A percentile compares a stretch with the other conserved stretches of the same genome.
phyloP scores from a whole-genome alignment of 2,888 invertebrate genomes.

The Temnothorax ravouxi region DNA sequence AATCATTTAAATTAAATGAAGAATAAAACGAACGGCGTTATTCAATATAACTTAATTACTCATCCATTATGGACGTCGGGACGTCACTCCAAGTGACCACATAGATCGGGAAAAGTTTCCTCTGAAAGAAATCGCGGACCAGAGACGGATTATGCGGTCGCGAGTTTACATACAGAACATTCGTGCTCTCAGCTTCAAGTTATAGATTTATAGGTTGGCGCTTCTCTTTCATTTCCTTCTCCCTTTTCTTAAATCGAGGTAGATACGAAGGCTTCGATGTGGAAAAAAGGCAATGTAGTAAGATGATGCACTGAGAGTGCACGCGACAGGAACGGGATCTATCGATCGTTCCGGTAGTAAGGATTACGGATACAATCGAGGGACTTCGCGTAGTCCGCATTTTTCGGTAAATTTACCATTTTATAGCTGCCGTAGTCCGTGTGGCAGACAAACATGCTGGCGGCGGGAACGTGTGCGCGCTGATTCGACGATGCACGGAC shows the following conservation, averaged over 20 bases:
- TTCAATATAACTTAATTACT: conserved; percentile 20
- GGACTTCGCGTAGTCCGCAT: neutral
- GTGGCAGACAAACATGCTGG: conserved; percentile 80
- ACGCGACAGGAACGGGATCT: conserved; percentile 24
- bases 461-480: conserved; percentile 16
- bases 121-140: neutral
- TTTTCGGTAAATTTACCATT: conserved; percentile 77
- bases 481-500: conserved; percentile 39
- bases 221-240: neutral
- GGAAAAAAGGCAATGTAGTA: neutral
- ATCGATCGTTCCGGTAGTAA: conserved; percentile 23
- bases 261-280: neutral
- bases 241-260: neutral
- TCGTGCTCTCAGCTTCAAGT: neutral
- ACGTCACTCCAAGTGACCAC: neutral
- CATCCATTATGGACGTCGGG: conserved; percentile 9
- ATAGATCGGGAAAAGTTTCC: neutral
- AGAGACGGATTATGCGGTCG: neutral
- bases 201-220: conserved; percentile 4
- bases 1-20: conserved; percentile 26
- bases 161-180: neutral
- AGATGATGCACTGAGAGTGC: conserved; percentile 2
- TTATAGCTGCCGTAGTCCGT: conserved; percentile 78
- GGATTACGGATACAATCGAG: conserved; percentile 7
- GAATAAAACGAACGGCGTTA: neutral